Evolutionary conservation across 2,888 invertebrate species (phyloP), one percentile per base, ranked within the genome.

Genomic region (Kryphioiulus occultus): DNA sequence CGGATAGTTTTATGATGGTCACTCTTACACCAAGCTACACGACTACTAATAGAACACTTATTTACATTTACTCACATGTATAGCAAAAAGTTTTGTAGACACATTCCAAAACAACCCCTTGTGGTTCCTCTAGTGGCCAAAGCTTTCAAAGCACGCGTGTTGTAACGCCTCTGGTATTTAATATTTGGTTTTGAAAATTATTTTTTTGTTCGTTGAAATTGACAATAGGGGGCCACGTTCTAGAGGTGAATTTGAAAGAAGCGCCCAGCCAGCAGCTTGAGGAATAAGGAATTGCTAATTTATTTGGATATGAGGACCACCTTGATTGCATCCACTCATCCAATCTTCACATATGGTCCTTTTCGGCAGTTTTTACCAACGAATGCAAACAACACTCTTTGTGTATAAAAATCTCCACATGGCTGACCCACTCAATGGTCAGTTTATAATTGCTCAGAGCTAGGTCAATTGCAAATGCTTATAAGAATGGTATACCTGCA

Each of bases 91-190:
- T n/a, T 59, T n/a, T 15, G 5, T 1, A 59, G n/a, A 59, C 3
- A 9, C 59, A 59, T 59, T 59, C 47, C 47, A 47, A 47, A 47
- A 2, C 17, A 2, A 2, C 19, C 5, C 59, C n/a, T 59, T n/a
- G 19, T 15, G 19, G 59, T n/a, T 2, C 59, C 59, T 59, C n/a
- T 59, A 1, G 22, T 15, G 59, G 59, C 59, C 5, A n/a, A 59
- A 59, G 9, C n/a, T n/a, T 59, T 59, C 19, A 7, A 2, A 19
- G 19, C 59, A 9, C 59, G n/a, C 59, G 59, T 59, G 22, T 59
- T n/a, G 59, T n/a, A n/a, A n/a, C 59, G 59, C 59, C 59, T 59
- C 59, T 59, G n/a, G 59, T 59, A 59, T n/a, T 59, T 59, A 59
- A n/a, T 59, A 12, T 59, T 59, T 59, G 59, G n/a, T 59, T 59